Base-by-base conservation (phyloP, 1,140 invertebrate species). In the Drosophila dunni region DNA sequence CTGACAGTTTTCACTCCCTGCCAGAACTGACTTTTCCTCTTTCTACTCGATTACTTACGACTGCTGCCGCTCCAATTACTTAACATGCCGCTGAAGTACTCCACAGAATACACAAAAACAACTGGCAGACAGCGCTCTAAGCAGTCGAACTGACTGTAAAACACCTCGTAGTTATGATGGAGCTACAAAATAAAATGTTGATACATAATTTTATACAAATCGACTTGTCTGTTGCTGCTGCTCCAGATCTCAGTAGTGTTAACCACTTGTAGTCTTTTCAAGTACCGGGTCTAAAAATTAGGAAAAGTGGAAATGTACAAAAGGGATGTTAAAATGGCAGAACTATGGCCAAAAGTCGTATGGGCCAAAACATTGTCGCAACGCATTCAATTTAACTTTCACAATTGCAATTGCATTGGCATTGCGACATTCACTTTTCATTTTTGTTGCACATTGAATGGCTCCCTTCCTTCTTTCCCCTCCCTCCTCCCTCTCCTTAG, bases 361-460 rank as follows among this genome's bases (percentile, higher is more conserved):
- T 68, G 50, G 60, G 66, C 73, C 54, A 54, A 51, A 67, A 68
- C 63, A 67, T 57, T 74, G 75, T 68, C 60, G 71, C 65, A 70
- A 78, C 57, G 75, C 75, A 75, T 78, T 78, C 56, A 75, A 75
- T 75, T 78, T 78, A 78, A 78, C 75, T 78, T 78, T 78, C 75
- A 78, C 71, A 78, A 78, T 78, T 69, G 71, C 71, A 64, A 68
- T 78, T 48, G 71, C 75, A 78, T 78, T 75, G 75, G 64, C 64
- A 74, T 74, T 75, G 75, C 71, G 66, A 78, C 75, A 78, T 78
- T 78, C 75, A 78, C 75, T 78, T 78, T 78, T 78, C 71, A 78
- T 78, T 61, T 61, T 63, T 45, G 36, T 24, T 33, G 34, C 36
- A 53, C 56, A 62, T 15, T 24, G 29, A 24, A 9, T 38, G 1